phyloP scores from a whole-genome alignment of 2,113 vertebrate species.

The Panthera leo region DNA sequence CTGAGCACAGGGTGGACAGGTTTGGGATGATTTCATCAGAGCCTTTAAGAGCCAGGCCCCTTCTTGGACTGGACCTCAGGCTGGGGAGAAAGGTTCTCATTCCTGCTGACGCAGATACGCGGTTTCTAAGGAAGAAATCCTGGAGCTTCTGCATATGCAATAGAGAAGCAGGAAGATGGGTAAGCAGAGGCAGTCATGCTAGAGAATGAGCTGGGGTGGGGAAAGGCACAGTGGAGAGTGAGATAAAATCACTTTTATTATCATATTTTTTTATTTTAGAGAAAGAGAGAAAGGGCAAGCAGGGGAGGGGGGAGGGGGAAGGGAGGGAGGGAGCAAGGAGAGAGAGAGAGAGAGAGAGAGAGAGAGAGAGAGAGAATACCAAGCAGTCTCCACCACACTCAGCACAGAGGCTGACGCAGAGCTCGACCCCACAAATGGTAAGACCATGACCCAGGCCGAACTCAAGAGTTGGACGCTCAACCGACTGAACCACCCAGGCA shows the following conservation, averaged over 20 bases:
- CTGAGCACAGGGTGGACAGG: background rate
- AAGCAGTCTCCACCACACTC: background rate
- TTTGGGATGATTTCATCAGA: background rate
- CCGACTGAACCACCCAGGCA: background rate
- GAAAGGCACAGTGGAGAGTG: background rate
- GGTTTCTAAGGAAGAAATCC: background rate
- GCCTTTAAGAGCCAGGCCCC: background rate
- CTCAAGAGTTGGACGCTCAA: background rate
- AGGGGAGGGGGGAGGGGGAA: too few species aligned
- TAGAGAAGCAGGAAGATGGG: background rate
- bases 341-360: background rate
- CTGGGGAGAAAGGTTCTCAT: background rate
- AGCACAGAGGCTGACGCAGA: background rate
- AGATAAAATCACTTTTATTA: constrained; percentile 39
- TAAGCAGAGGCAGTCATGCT: background rate
- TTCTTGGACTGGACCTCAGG: background rate
- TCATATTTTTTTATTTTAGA: background rate
- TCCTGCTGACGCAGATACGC: background rate
- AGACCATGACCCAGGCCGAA: background rate
- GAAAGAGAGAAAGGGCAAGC: background rate
- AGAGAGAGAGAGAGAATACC: background rate
- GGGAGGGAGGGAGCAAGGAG: too few species aligned
- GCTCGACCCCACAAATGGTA: background rate
- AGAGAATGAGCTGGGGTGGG: background rate
- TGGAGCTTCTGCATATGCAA: background rate